Conservation (phyloP, 2,113 vertebrate genomes). For the Notarius quadriscutis region DNA sequence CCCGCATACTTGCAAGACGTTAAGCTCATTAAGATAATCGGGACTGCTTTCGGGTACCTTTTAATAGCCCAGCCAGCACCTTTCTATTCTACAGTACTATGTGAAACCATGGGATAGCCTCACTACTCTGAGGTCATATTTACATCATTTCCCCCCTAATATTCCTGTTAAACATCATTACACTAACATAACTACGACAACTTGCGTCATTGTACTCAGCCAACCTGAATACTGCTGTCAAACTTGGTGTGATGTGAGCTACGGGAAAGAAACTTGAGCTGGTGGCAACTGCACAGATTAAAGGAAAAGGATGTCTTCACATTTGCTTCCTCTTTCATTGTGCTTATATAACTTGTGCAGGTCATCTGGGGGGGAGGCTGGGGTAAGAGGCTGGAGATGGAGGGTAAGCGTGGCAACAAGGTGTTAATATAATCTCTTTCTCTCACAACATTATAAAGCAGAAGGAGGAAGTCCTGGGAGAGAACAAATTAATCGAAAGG, state of each 20-base stretch:
- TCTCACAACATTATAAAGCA: background rate
- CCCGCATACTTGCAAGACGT: conserved; percentile 73
- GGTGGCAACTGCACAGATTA: background rate
- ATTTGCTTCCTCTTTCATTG: conserved; percentile 5
- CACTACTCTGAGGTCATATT: background rate
- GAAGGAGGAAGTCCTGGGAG: background rate
- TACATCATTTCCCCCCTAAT: background rate
- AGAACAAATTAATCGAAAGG: background rate
- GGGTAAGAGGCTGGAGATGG: background rate
- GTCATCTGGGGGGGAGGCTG: background rate
- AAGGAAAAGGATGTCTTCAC: background rate
- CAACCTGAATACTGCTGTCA: conserved; percentile 4
- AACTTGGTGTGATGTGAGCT: background rate
- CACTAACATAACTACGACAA: conserved; percentile 4
- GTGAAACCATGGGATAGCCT: background rate
- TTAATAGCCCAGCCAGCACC: conserved; percentile 65
- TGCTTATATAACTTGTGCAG: background rate
- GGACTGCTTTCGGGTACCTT: conserved; percentile 64
- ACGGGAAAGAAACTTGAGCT: background rate
- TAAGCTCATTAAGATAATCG: conserved; percentile 93
- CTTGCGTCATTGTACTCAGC: background rate
- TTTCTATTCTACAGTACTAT: background rate
- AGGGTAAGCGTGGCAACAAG: conserved; percentile 2
- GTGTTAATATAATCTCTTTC: conserved; percentile 7
- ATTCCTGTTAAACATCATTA: background rate